Percentiles rank a stretch among this genome's conserved stretches.
Evolutionary conservation across 2,888 invertebrate species (phyloP).

Genomic region (Meganola albula): DNA sequence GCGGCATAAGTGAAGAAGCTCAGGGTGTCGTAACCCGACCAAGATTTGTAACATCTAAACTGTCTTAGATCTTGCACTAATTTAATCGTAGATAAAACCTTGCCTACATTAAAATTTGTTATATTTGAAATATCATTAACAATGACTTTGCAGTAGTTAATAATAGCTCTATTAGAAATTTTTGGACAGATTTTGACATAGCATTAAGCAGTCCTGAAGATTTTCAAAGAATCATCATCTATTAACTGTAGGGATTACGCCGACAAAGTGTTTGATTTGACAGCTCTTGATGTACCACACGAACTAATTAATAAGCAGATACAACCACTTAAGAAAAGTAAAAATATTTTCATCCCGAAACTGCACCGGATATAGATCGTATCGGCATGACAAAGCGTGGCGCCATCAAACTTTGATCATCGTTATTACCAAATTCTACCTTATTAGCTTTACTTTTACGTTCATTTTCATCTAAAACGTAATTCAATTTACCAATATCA

Average conservation of each 20-base stretch:
- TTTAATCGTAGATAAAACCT: no score
- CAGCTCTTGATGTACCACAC: conserved; percentile 67
- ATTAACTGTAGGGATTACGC: conserved; percentile 50
- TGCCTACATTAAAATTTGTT: no score
- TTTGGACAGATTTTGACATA: conserved; percentile 33
- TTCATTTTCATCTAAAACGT: conserved; percentile 20
- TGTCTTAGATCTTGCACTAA: no score
- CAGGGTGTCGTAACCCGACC: no score
- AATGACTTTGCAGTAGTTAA: conserved; percentile 29
- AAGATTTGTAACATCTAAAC: no score
- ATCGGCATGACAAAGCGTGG: conserved; percentile 76
- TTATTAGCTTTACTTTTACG: conserved; percentile 8
- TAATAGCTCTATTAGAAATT: conserved; percentile 20
- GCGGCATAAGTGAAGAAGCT: no score
- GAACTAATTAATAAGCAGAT: conserved; percentile 77
- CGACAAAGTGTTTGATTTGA: conserved; percentile 74
- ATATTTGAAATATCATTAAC: conserved; percentile 18
- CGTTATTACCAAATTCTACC: conserved; percentile 23
- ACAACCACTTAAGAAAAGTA: conserved; percentile 77
- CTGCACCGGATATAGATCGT: conserved; percentile 75
- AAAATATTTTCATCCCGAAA: conserved; percentile 77
- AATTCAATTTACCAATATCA: conserved; percentile 25
- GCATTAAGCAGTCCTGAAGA: conserved; percentile 36
- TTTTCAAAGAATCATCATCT: conserved; percentile 64
- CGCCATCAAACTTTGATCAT: conserved; percentile 50